Evolutionary conservation across 2,888 invertebrate genomes (phyloP).

Genomic region (Slavum lentiscoides): DNA sequence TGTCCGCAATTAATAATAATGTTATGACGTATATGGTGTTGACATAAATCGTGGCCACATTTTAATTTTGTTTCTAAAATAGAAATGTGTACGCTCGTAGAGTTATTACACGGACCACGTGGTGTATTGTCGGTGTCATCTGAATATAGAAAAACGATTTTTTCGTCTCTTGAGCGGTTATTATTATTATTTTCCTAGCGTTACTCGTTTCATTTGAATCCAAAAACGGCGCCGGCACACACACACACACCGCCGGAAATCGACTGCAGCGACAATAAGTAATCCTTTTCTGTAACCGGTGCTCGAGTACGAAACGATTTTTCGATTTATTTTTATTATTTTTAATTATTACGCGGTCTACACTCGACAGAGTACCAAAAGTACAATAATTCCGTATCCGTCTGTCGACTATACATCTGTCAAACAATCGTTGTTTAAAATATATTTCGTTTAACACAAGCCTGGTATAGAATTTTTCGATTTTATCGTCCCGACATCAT

Average conservation of each 20-base stretch:
- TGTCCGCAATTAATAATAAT: conserved; percentile 3
- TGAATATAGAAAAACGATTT: conserved; percentile 33
- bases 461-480: neutral
- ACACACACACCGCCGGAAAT: conserved; percentile 46
- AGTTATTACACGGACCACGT: conserved; percentile 26
- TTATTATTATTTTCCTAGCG: neutral
- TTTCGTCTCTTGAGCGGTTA: neutral
- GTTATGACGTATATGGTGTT: conserved; percentile 13
- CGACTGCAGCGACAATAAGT: conserved; percentile 21
- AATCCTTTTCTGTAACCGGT: conserved; percentile 38
- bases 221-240: conserved; percentile 39
- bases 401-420: neutral
- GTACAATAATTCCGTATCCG: neutral
- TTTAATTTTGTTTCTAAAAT: conserved; percentile 21
- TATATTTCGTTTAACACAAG: neutral
- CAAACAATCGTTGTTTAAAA: neutral
- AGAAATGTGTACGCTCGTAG: conserved; percentile 4
- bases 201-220: conserved; percentile 34
- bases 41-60: conserved; percentile 8
- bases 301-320: conserved; percentile 3
- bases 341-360: conserved; percentile 13
- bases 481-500: too few species aligned
- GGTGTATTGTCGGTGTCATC: conserved; percentile 33
- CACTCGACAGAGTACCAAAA: neutral
- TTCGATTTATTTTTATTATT: neutral